A percentile compares a stretch with the other conserved stretches of the same genome.
phyloP scores from a whole-genome alignment of 2,888 invertebrate species.

The Entomobrya proxima region DNA sequence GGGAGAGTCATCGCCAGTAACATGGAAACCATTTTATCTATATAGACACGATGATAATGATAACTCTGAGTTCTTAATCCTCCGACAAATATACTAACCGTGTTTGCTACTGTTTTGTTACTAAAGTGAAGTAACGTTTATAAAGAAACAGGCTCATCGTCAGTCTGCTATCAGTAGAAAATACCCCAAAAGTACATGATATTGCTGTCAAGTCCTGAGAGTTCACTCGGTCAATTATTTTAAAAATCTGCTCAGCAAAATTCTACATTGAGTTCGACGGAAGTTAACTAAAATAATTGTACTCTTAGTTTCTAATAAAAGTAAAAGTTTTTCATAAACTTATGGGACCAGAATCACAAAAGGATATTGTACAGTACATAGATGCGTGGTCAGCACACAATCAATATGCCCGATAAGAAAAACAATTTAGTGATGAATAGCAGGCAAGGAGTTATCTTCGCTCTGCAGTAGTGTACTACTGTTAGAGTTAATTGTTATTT shows the following conservation, averaged over 20 bases:
- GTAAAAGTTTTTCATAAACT: too few relatives aligned
- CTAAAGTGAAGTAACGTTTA: not conserved
- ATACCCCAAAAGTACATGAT: not conserved
- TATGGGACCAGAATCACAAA: too few relatives aligned
- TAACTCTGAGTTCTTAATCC: constrained; percentile 60
- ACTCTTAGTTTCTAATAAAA: too few relatives aligned
- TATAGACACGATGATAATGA: constrained; percentile 33
- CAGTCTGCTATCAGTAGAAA: constrained; percentile 14
- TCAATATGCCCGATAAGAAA: too few relatives aligned
- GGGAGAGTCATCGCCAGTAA: not conserved
- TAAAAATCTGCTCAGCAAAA: too few relatives aligned
- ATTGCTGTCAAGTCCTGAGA: not conserved
- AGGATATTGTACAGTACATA: too few relatives aligned
- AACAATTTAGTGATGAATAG: too few relatives aligned
- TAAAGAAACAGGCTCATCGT: not conserved
- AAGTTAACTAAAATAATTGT: too few relatives aligned
- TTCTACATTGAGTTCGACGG: not conserved
- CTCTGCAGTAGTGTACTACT: not conserved
- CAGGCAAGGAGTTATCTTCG: not conserved
- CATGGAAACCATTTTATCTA: constrained; percentile 38
- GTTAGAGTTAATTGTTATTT: constrained; percentile 17
- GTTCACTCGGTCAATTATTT: constrained; percentile 59
- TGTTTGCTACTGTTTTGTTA: constrained; percentile 13
- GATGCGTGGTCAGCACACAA: too few relatives aligned
- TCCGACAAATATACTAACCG: constrained; percentile 52